Conservation (phyloP, 2,888 invertebrate genomes). For the Ypsolopha sequella region DNA sequence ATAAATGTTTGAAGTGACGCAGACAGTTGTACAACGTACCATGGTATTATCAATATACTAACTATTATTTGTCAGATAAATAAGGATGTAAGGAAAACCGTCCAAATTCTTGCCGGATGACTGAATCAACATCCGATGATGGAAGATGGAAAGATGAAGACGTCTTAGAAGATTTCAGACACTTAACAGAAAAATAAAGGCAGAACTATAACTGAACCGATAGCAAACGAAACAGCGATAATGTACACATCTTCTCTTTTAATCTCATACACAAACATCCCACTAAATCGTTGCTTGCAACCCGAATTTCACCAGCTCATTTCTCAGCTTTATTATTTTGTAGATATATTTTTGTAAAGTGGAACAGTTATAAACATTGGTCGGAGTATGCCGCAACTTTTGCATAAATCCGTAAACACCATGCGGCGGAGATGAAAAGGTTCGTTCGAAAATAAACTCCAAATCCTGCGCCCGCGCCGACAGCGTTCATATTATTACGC, state of each 20-base stretch:
- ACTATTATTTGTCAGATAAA: no score
- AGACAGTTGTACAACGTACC: no score
- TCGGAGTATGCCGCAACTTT: constrained; percentile 23
- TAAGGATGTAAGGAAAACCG: no score
- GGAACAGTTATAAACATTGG: constrained; percentile 42
- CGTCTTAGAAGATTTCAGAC: no score
- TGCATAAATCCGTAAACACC: constrained; percentile 27
- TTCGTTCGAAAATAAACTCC: neutral
- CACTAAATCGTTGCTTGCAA: constrained; percentile 27
- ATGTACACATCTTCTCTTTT: constrained; percentile 28
- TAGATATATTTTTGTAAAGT: constrained; percentile 49
- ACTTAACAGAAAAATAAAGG: no score
- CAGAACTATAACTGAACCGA: constrained; percentile 14
- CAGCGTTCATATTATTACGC: neutral
- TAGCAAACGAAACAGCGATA: constrained; percentile 8
- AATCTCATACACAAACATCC: constrained; percentile 40
- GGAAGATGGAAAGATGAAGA: no score
- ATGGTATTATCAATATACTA: no score
- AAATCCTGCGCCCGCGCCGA: neutral
- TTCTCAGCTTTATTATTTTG: constrained; percentile 38
- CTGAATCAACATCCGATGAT: no score
- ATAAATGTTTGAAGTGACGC: no score
- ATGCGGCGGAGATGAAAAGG: neutral
- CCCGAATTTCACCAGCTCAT: constrained; percentile 46
- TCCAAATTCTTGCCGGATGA: no score